Evolutionary conservation across 2,113 vertebrate genomes (phyloP).

Genomic region (Pteruthius melanotis): DNA sequence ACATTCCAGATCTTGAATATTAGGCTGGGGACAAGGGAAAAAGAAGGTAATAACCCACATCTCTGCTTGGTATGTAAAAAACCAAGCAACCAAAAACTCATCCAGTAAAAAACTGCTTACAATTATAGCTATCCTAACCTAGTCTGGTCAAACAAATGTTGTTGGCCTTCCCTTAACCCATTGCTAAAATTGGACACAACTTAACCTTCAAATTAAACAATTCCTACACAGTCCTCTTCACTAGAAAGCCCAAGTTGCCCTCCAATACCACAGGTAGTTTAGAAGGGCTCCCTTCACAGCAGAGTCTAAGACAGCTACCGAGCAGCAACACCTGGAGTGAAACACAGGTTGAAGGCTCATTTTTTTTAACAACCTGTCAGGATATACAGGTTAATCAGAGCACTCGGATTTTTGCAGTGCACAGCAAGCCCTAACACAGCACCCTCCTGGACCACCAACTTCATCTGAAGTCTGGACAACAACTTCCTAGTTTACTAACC

Average conservation of each 20-base stretch:
- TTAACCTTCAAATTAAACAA: not conserved
- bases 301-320: not conserved
- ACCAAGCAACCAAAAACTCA: not conserved
- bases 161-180: not conserved
- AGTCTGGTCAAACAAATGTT: not conserved
- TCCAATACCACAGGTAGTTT: not conserved
- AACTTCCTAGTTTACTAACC: not conserved
- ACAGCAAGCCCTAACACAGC: not conserved
- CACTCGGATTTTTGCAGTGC: not conserved
- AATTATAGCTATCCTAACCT: not conserved
- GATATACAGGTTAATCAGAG: not conserved
- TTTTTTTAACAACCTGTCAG: not conserved
- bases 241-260: not conserved
- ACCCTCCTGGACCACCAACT: not conserved
- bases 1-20: not conserved
- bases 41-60: not conserved
- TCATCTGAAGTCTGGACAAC: not conserved
- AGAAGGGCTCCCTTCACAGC: not conserved
- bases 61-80: not conserved
- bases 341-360: not conserved
- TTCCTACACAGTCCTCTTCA: not conserved
- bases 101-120: not conserved
- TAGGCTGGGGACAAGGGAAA: not conserved
- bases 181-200: not conserved
- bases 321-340: not conserved